Percentiles rank a stretch among this genome's conserved stretches.
These are phyloP conservation scores for Penaeus japonicus DNA, from an alignment of 1,140 invertebrate genomes.

Conservation along the genomic window DNA sequence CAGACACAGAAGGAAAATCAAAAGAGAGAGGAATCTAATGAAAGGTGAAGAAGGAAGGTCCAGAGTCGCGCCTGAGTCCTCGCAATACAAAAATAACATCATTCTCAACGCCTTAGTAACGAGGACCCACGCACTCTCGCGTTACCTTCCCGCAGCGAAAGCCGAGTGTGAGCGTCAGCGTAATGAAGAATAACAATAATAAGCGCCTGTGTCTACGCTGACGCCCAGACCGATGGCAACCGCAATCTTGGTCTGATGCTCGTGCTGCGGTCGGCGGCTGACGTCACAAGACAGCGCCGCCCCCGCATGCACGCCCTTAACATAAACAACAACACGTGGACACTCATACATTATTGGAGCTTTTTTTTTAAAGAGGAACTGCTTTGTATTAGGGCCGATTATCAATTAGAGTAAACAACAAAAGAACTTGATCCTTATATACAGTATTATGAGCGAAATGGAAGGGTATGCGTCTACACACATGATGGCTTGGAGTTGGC, in stretches of 20 bases:
- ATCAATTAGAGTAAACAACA: neutral
- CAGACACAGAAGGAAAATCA: no score
- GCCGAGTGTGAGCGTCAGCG: neutral
- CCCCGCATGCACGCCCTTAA: neutral
- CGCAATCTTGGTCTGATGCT: neutral
- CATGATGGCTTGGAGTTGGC: neutral
- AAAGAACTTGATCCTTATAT: neutral
- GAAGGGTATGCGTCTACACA: neutral
- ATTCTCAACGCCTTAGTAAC: slow-evolving; percentile 20
- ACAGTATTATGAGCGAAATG: neutral
- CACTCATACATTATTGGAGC: slow-evolving; percentile 37
- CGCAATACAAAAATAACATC: slow-evolving; percentile 36
- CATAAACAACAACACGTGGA: slow-evolving; percentile 40
- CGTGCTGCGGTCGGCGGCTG: neutral
- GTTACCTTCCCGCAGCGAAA: no score
- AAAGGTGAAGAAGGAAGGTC: neutral
- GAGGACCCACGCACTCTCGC: neutral
- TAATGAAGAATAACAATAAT: slow-evolving; percentile 38
- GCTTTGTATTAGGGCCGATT: slow-evolving; percentile 27
- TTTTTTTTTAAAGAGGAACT: slow-evolving; percentile 45
- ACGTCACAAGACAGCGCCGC: neutral
- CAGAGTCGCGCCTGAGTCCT: neutral
- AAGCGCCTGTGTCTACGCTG: slow-evolving; percentile 45
- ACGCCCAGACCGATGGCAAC: neutral
- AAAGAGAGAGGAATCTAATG: neutral